Evolutionary conservation across 2,113 vertebrate species (phyloP).

Genomic region (Lycocorax pyrrhopterus): DNA sequence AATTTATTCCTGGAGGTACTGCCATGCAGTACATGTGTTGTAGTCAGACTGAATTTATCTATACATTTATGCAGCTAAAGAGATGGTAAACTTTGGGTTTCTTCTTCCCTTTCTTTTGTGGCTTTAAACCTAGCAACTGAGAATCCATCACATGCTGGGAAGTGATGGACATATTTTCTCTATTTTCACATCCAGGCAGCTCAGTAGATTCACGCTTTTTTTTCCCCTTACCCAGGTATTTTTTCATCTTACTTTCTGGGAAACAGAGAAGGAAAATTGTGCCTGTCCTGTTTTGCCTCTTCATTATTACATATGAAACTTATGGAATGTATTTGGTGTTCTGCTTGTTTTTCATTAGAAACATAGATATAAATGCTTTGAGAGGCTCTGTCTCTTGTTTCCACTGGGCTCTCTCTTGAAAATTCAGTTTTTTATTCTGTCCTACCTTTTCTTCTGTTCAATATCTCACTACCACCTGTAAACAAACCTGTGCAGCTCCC

Average conservation of each 20-base stretch:
- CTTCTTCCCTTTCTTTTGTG: not conserved
- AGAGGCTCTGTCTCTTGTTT: not conserved
- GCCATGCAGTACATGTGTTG: not conserved
- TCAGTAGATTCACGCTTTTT: not conserved
- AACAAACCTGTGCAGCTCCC: not conserved
- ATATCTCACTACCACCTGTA: not conserved
- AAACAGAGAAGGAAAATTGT: not conserved
- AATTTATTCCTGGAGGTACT: constrained; percentile 22
- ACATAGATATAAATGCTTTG: not conserved
- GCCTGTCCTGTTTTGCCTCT: not conserved
- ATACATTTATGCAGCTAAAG: not conserved
- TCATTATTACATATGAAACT: not conserved
- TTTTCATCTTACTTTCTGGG: not conserved
- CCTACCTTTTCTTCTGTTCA: not conserved
- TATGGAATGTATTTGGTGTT: not conserved
- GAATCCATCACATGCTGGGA: not conserved
- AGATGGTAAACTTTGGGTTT: not conserved
- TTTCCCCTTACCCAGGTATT: not conserved
- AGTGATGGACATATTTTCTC: not conserved
- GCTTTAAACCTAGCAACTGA: not conserved
- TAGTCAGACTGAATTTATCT: not conserved
- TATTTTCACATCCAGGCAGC: not conserved
- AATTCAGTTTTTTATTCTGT: not conserved
- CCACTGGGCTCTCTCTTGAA: not conserved
- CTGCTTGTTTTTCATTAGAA: not conserved